Evolutionary conservation across 2,797 vertebrate species (phyloP).

Genomic region (Oceanodroma leucorhoa): DNA sequence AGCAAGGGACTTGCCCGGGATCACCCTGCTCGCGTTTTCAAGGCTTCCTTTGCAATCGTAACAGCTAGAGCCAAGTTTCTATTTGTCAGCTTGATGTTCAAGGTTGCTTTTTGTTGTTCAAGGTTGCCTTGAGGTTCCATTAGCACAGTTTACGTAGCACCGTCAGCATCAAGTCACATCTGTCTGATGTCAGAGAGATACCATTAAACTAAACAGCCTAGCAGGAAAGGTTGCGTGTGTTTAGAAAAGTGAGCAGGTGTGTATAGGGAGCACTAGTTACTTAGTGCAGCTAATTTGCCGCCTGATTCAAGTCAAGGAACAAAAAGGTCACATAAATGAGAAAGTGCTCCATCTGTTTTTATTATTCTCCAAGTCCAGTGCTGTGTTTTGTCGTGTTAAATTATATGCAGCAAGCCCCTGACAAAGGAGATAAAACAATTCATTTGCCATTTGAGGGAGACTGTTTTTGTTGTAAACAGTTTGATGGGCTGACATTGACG

Average conservation of each 20-base stretch:
- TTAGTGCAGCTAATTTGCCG: background rate
- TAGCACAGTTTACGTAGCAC: background rate
- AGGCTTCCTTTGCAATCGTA: background rate
- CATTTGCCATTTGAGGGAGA: background rate
- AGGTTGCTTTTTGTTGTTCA: background rate
- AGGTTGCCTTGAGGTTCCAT: background rate
- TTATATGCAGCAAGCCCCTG: background rate
- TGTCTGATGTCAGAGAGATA: background rate
- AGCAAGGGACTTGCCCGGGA: background rate
- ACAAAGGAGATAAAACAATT: background rate
- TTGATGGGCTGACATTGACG: background rate
- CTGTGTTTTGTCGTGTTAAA: background rate
- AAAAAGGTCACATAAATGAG: constrained; percentile 13
- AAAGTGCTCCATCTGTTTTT: constrained; percentile 48
- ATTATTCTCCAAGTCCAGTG: constrained; percentile 41
- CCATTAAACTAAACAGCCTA: background rate
- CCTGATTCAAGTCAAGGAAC: constrained; percentile 17
- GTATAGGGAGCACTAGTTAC: background rate
- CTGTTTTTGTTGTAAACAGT: background rate
- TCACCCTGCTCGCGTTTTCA: background rate
- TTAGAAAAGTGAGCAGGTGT: background rate
- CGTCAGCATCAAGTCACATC: background rate
- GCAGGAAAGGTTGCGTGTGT: constrained; percentile 1
- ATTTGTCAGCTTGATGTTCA: background rate
- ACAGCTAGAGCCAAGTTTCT: rapidly evolving